Conservation (phyloP, 2,113 vertebrate genomes). For the Motacilla alba region DNA sequence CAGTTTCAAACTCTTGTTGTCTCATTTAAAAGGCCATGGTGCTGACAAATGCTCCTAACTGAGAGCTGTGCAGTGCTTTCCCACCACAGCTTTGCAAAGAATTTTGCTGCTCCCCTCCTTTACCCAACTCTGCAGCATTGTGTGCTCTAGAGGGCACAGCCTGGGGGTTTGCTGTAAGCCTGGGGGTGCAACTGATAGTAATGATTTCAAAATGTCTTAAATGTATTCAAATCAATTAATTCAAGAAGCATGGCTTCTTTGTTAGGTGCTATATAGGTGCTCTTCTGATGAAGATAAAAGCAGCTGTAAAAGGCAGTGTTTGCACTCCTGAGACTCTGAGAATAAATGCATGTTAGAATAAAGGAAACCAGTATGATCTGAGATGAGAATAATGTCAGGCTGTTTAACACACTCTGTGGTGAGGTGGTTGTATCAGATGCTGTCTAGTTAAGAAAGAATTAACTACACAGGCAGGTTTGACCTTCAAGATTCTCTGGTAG, state of each 20-base stretch:
- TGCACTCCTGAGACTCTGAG: not conserved
- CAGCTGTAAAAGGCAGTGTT: not conserved
- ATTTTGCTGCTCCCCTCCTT: not conserved
- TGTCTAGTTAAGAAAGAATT: not conserved
- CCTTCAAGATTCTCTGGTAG: not conserved
- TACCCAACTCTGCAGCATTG: not conserved
- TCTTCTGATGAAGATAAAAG: not conserved
- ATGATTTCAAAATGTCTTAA: not conserved
- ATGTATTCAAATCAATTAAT: not conserved
- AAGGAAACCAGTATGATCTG: not conserved
- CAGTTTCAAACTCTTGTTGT: not conserved
- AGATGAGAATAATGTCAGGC: not conserved
- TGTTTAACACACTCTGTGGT: fast-evolving
- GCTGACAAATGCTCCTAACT: not conserved
- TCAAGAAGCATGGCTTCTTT: not conserved
- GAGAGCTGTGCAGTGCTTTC: not conserved
- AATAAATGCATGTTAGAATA: not conserved
- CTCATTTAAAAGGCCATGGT: not conserved
- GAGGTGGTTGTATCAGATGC: not conserved
- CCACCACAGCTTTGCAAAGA: not conserved
- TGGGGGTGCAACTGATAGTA: not conserved
- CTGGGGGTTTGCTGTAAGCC: not conserved
- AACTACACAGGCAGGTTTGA: not conserved
- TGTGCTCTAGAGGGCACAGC: not conserved
- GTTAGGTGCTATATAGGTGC: not conserved